A percentile compares a stretch with the other conserved stretches of the same genome.
Conservation (phyloP, 2,888 invertebrate genomes). For the Drosophila bunnanda region DNA sequence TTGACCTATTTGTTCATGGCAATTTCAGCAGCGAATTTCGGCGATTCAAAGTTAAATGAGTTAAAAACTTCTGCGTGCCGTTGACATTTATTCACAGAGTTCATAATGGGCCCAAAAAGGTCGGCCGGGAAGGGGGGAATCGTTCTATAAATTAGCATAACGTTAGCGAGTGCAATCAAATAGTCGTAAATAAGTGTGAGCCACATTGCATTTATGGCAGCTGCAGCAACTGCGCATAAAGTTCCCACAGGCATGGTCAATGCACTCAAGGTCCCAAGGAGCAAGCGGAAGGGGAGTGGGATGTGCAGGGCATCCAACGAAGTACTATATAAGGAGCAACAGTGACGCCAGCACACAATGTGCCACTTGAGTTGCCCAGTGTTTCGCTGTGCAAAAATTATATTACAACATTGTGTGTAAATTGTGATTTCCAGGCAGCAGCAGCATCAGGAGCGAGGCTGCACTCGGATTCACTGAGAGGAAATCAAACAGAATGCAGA, state of each 20-base stretch:
- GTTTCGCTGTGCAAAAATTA: constrained; percentile 73
- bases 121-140: neutral
- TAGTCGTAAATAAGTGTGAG: constrained; percentile 74
- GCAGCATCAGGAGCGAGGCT: constrained; percentile 29
- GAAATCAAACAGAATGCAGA: neutral
- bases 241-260: constrained; percentile 72
- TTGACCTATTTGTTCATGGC: constrained; percentile 1
- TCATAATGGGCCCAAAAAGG: constrained; percentile 14
- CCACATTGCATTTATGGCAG: constrained; percentile 80
- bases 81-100: constrained; percentile 52
- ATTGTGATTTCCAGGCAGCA: constrained; percentile 73
- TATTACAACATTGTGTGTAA: constrained; percentile 81
- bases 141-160: constrained; percentile 55
- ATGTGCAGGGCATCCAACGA: constrained; percentile 9
- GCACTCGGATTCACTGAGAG: constrained; percentile 46
- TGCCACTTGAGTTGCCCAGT: constrained; percentile 73
- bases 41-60: constrained; percentile 22
- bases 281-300: constrained; percentile 23
- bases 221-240: constrained; percentile 75
- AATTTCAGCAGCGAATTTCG: neutral
- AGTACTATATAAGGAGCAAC: constrained; percentile 35
- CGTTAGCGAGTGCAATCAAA: constrained; percentile 73
- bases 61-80: constrained; percentile 39
- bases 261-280: constrained; percentile 64
- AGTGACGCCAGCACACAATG: constrained; percentile 68